Conservation (phyloP, 2,888 invertebrate genomes). For the Cheilosia vernalis region DNA sequence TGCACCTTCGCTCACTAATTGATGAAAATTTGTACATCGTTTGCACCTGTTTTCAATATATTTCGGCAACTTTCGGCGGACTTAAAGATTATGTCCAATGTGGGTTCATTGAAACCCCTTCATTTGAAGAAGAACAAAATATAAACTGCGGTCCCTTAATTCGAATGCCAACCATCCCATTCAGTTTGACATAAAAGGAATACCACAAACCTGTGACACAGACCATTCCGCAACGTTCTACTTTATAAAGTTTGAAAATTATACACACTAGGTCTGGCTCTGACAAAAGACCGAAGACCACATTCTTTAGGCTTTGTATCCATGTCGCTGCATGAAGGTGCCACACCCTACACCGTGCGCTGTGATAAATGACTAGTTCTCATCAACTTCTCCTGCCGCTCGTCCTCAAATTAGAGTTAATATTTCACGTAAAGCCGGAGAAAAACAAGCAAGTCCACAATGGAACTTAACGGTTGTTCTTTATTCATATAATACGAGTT, state of each 20-base stretch:
- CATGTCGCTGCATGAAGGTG: background rate
- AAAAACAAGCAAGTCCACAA: conserved; percentile 6
- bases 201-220: conserved; percentile 25
- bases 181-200: conserved; percentile 10
- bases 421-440: conserved; percentile 14
- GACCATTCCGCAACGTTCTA: background rate
- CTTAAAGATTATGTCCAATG: background rate
- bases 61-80: too few relatives aligned
- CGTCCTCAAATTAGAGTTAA: conserved; percentile 37
- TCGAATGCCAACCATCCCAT: conserved; percentile 9
- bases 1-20: background rate
- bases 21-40: conserved; percentile 31
- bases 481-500: background rate
- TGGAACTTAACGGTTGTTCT: background rate
- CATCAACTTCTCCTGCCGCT: background rate
- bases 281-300: conserved; percentile 20
- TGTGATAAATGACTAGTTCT: conserved; percentile 19
- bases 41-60: conserved; percentile 30
- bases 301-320: conserved; percentile 19
- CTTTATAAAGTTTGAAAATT: conserved; percentile 28
- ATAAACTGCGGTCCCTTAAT: background rate
- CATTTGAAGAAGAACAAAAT: background rate
- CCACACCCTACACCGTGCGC: background rate
- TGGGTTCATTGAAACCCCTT: background rate
- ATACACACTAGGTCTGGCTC: conserved; percentile 21